Base-by-base conservation (phyloP, 1,140 invertebrate genomes). In the Drosophila simulans region DNA sequence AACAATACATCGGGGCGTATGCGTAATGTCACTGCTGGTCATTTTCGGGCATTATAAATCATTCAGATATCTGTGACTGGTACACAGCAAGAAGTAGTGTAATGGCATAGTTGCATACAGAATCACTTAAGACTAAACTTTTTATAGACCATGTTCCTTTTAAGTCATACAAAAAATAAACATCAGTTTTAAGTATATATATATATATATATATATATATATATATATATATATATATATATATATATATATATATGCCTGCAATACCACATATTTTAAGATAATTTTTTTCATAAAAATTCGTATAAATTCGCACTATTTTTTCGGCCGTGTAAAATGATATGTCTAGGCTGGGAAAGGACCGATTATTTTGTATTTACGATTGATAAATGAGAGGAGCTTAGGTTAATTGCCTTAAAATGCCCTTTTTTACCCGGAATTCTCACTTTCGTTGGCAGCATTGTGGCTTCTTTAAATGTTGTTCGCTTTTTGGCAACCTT, bases 371-470 rank as follows among this genome's bases (percentile, higher is more conserved):
- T 88, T 78, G 55, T 52, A 82, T 46, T 76, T 68, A 35, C 64
- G 59, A 62, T 79, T 88, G 79, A 83, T 88, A 68, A 88, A 88
- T 75, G 83, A 78, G 31, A 37, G 56, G 40, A 52, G 58, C 56
- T 37, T 64, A 42, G 55, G 60, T 60, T 83, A 86, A 83, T 86
- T 82, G 70, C 52, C 65, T 45, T 60, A 79, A 72, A 82, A 78
- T 62, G 37, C 58, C 63, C 31, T 70, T 52, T 59, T 46, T 37
- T 49, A n/a, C 31, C 27, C 43, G 56, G 51, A 58, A 60, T 76
- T 76, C 72, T 76, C 72, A 75, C 72, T 76, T 76, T 76, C 72
- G 49, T 76, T 76, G 63, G 42, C 51, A 48, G 66, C 64, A 25
- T 49, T 54, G 37, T 59, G 57, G 45, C 80, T 72, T 63, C 40